phyloP scores from a whole-genome alignment of 2,797 vertebrate genomes.

The Pristis pectinata region DNA sequence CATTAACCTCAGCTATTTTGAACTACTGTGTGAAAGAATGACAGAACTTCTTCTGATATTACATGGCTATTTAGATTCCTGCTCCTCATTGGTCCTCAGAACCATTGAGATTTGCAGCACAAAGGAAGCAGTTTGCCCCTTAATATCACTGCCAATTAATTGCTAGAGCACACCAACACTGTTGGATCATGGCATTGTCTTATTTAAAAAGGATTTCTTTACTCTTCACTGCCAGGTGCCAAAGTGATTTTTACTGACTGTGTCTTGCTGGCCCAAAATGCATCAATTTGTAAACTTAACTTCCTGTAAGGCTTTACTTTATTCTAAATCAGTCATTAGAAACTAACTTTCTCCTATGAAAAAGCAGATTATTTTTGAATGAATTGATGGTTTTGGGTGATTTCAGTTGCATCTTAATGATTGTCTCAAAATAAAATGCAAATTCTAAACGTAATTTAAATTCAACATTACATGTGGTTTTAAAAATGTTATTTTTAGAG shows the following conservation, averaged over 20 bases:
- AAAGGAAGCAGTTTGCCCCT: neutral
- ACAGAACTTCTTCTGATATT: neutral
- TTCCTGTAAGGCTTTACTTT: neutral
- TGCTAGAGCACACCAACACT: neutral
- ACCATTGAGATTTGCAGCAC: neutral
- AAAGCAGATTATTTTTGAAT: neutral
- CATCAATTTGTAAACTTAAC: neutral
- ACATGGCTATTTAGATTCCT: neutral
- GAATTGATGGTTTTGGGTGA: neutral
- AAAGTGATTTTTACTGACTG: neutral
- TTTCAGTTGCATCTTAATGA: neutral
- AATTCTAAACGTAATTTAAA: neutral
- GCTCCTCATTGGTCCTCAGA: neutral
- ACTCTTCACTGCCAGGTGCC: neutral
- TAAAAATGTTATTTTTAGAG: neutral
- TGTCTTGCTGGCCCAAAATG: neutral
- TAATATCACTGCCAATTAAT: neutral
- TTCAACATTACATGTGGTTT: no score
- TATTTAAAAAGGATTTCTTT: neutral
- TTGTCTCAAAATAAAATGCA: neutral
- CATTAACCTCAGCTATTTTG: neutral
- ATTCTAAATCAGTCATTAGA: neutral
- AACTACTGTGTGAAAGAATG: neutral
- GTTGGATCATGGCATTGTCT: neutral
- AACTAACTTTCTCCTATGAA: neutral